phyloP scores from a whole-genome alignment of 1,140 invertebrate species.

The Hylaeus anthracinus region DNA sequence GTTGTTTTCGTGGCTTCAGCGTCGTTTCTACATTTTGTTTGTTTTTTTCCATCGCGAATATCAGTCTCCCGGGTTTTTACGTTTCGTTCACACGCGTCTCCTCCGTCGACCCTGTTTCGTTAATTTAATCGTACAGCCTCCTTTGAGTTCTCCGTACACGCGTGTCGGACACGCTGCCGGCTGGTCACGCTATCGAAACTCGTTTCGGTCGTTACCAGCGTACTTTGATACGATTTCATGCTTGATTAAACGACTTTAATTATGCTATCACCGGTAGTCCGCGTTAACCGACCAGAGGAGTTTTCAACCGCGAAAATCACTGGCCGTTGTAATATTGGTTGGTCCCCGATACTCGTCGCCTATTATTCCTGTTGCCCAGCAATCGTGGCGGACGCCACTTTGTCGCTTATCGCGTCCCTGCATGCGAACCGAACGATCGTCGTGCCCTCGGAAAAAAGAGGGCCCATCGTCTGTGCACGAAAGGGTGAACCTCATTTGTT shows the following conservation, averaged over 20 bases:
- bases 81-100: not conserved
- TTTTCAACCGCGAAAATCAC: constrained; percentile 16
- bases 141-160: constrained; percentile 32
- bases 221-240: constrained; percentile 53
- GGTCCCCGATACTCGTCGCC: not conserved
- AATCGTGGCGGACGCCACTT: not conserved
- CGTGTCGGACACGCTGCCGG: constrained; percentile 14
- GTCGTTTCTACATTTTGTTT: not conserved
- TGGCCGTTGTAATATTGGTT: not conserved
- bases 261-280: constrained; percentile 34
- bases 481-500: too few relatives aligned
- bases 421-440: constrained; percentile 37
- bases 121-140: constrained; percentile 52
- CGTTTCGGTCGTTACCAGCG: constrained; percentile 38
- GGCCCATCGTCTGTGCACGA: not conserved
- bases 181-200: constrained; percentile 53
- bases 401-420: not conserved
- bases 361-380: not conserved
- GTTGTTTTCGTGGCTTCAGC: not conserved
- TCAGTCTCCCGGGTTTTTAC: constrained; percentile 21
- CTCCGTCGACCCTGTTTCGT: constrained; percentile 37
- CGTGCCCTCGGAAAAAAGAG: constrained; percentile 1
- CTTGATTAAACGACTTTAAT: constrained; percentile 56
- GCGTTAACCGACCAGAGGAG: not conserved
- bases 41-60: not conserved